Evolutionary conservation across 2,888 invertebrate species (phyloP), one percentile per base, ranked within the genome.

Genomic region (Strigamia maritima): DNA sequence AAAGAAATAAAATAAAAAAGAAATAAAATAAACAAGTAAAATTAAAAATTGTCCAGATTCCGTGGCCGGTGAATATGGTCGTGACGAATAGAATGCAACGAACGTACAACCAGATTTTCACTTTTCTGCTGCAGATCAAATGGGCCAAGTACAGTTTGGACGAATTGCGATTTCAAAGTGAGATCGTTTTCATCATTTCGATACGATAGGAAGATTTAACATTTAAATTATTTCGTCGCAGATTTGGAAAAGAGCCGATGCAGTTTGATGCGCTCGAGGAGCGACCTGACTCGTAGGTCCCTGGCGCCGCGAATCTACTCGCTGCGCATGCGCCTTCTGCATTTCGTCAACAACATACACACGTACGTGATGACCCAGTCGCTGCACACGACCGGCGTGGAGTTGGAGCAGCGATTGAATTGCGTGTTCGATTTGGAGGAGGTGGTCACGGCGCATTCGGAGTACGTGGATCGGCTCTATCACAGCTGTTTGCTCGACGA

Each of bases 331-430:
- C 83, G 83, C 38, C 82, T 86, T n/a, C 81, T 86, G 65, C 85
- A 85, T 82, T 86, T 86, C 82, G 84, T 86, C 74, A 86, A 86
- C 82, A 85, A 85, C 80, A 82, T 86, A 0, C 86, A 86, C 81
- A 85, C 84, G 80, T 86, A 85, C 81, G 85, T 86, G 78, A 86
- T 86, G 86, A 85, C 85, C 0, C 82, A 86, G 85, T 85, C 84
- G 78, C 81, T 86, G 22, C 85, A 85, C 81, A 85, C 84, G 77
- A 83, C 84, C 1, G 85, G 84, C 0, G 81, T 85, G 19, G 85
- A 86, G 81, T 84, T 85, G 80, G 82, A 83, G n/a, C 77, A 81
- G n/a, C 28, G 40, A 0, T 26, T 78, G 31, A 19, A 60, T 16
- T 35, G 19, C 40, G 83, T 44, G 4, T 10, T 22, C 8, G 79